Evolutionary conservation across 2,797 vertebrate species (phyloP), one percentile per base, ranked within the genome.

Genomic region (Enteromius mattozi): DNA sequence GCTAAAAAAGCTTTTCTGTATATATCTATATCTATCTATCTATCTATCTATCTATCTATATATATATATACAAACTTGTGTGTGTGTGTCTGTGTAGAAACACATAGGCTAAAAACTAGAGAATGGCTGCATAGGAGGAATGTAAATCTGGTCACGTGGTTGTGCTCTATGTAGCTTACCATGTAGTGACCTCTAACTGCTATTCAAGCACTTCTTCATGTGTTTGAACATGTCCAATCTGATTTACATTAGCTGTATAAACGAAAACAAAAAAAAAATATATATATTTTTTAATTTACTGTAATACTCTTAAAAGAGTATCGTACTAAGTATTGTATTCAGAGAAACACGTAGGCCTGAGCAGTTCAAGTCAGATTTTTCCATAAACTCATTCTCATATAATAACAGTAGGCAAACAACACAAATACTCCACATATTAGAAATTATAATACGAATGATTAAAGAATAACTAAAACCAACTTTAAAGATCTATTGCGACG

Each of bases 91-190:
- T 70, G 14, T 19, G 7, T 42, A 42, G 37, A 63, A 78, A 42
- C 54, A 78, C 12, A 27, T 37, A 37, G 37, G 37, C 33, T 80
- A 27, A 10, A 70, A n/a, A 72, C 72, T 76, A 74, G 54, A 83
- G 69, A 45, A 47, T 63, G 61, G 61, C 42, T 51, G 24, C 49
- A 70, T 45, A 74, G 10, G 71, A 65, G 66, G 74, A 78, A 85
- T 78, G 83, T 85, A 87, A 85, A 87, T 78, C 14, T 63, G 42
- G 45, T 66, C 78, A 81, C 70, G 78, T 81, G 78, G 54, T 54
- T 27, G 49, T 49, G 56, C 66, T 54, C 51, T 45, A 17, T 10
- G 35, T 42, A 63, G 37, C 5, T 56, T 30, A 71, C 21, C 45
- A 71, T 42, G 68, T 42, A 30, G 37, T 45, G 16, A 78, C n/a